These are phyloP conservation scores for Thermophis baileyi DNA, from an alignment of 2,113 vertebrate species.

Conservation along the genomic window DNA sequence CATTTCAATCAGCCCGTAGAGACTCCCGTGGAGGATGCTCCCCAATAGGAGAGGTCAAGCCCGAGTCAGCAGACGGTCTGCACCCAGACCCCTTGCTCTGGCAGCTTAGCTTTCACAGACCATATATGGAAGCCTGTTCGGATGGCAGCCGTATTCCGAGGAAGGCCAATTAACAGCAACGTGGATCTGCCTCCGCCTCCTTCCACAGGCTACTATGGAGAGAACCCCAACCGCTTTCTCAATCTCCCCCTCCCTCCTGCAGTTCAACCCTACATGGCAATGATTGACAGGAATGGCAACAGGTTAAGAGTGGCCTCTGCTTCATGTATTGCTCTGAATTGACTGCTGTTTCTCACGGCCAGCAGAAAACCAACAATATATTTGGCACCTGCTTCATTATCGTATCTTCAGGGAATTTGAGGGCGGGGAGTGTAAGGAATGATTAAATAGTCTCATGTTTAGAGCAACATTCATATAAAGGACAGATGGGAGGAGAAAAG, in stretches of 20 bases:
- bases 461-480: not conserved
- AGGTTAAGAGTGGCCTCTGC: slow-evolving; percentile 68
- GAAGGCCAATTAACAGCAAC: slow-evolving; percentile 28
- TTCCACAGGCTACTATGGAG: slow-evolving; percentile 21
- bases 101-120: slow-evolving; percentile 35
- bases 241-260: not conserved
- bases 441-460: slow-evolving; percentile 20
- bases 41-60: slow-evolving; percentile 69
- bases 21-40: slow-evolving; percentile 64
- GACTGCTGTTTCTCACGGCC: slow-evolving; percentile 82
- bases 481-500: not conserved
- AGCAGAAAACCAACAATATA: slow-evolving; percentile 61
- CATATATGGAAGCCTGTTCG: slow-evolving; percentile 42
- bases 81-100: not conserved
- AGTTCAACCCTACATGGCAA: slow-evolving; percentile 2
- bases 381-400: slow-evolving; percentile 90
- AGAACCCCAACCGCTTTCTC: not conserved
- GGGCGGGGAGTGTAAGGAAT: slow-evolving; percentile 7
- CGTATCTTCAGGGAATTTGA: slow-evolving; percentile 72
- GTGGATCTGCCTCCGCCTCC: not conserved
- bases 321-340: slow-evolving; percentile 61
- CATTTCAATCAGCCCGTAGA: slow-evolving; percentile 78
- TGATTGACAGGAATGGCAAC: slow-evolving; percentile 75
- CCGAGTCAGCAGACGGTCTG: slow-evolving; percentile 33
- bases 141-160: slow-evolving; percentile 36